Base-by-base conservation (phyloP, 2,113 vertebrate species). In the Brachypteracias leptosomus region DNA sequence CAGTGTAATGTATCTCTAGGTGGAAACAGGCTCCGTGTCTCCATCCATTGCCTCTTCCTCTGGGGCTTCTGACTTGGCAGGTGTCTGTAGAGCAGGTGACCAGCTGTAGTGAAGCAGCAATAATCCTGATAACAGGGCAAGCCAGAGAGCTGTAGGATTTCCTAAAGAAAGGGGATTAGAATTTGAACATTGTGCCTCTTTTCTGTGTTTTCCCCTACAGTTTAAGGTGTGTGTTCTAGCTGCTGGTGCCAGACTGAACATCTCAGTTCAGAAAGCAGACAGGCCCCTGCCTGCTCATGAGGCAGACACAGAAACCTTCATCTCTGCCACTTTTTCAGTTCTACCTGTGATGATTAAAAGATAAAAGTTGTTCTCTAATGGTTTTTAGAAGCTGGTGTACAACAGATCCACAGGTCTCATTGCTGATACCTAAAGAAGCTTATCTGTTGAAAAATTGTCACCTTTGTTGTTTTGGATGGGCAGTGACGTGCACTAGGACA, bases 271-370 rank as follows among this genome's bases (percentile, higher is more conserved):
- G 67, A 36, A 74, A 72, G 57, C 44, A 74, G 36, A 33, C 1
- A 4, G 52, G 9, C 33, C 29, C 52, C 49, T 6, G 0, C 8
- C 6, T 20, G 2, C 28, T 36, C 62, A 6, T 8, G 11, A n/a
- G 25, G 28, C 57, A 63, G 55, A 18, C 12, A 25, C 22, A 47
- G 42, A 36, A 70, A 29, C 28, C 10, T 62, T 40, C 13, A 13
- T 36, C 44, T 59, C 47, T 40, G 16, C 42, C 29, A 19, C 67
- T 51, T 55, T 12, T 70, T 92, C 40, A 36, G 1, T 80, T 88
- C 62, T 54, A 6, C 26, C 40, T 61, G 20, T 29, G 55, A 20
- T 38, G 11, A 10, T 74, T 85, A 65, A 54, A 70, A 82, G 62
- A 47, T 20, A 54, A 59, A 62, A 67, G 28, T 20, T 6, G 22